Base-by-base conservation (phyloP, 1,140 invertebrate genomes). In the Drosophila teissieri region DNA sequence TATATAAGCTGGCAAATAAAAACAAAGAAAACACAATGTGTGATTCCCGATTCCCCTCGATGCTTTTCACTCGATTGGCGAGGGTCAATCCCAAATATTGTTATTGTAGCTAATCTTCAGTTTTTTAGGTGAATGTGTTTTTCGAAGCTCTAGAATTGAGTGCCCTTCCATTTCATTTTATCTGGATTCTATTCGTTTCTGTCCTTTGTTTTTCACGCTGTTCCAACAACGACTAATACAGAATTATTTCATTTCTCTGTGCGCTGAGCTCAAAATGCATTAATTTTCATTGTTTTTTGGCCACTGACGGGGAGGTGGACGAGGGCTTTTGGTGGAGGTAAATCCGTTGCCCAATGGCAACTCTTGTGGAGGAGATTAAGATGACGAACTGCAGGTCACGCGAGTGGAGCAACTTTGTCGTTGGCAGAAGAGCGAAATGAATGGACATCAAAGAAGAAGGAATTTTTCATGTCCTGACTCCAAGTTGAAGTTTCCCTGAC, bases 171-270 rank as follows among this genome's bases (percentile, higher is more conserved):
- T 11, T 22, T 37, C 17, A 51, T 15, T 39, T 40, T 36, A n/a
- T 36, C 42, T 19, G 24, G 40, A 40, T 67, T 34, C 49, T 14
- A 31, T 31, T 31, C 31, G 31, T 31, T 10, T 2, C 31, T 31
- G 31, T 31, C 31, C 8, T 2, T 31, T 7, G 31, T 31, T 31
- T 31, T 31, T 31, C 31, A 31, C 8, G 31, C 31, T 31, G 31
- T 31, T 31, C 31, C 31, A 10, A 31, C 31, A 31, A 31, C 67
- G 56, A 80, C 81, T 85, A 84, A 84, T 84, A 80, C 84, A 84
- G 83, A 84, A 77, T 80, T 77, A 84, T 84, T 84, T 84, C 80
- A 84, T 84, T 64, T 84, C 73, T 80, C 31, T 84, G 52, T 51
- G 48, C 54, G 48, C 57, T 73, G 36, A 46, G 56, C 73, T 69